Percentiles rank a stretch among this genome's conserved stretches.
These are phyloP conservation scores for Scophthalmus maximus DNA, from an alignment of 2,113 vertebrate genomes.

Conservation along the genomic window DNA sequence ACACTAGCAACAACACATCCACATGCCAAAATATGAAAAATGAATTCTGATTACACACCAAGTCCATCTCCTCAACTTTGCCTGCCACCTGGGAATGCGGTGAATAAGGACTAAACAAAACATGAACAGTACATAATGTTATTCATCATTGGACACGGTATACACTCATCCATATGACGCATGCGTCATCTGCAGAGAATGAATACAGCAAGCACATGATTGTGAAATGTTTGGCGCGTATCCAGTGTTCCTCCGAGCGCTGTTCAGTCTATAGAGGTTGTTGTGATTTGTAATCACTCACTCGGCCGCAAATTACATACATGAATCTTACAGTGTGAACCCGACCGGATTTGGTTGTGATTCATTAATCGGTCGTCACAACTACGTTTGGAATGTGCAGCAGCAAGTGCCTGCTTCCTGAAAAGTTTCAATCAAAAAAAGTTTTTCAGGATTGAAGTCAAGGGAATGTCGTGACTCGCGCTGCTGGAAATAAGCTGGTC, in stretches of 20 bases:
- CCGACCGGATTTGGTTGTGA: constrained; percentile 5
- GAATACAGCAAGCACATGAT: constrained; percentile 18
- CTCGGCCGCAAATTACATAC: constrained; percentile 3
- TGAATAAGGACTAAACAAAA: constrained; percentile 27
- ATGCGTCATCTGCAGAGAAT: constrained; percentile 28
- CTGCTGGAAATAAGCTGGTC: constrained; percentile 13
- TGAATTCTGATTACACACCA: constrained; percentile 10
- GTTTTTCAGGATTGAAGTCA: constrained; percentile 35
- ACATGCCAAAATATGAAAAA: background rate
- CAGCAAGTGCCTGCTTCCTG: background rate
- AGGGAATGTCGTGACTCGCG: constrained; percentile 62
- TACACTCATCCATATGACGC: constrained; percentile 31
- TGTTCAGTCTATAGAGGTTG: constrained; percentile 28
- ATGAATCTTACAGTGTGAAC: constrained; percentile 3
- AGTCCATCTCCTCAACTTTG: constrained; percentile 1
- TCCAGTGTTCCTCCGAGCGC: constrained; percentile 21
- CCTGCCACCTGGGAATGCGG: constrained; percentile 34
- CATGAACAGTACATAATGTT: constrained; percentile 7
- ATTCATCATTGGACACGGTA: constrained; percentile 1
- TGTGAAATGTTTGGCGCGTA: constrained; percentile 57
- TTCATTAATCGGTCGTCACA: background rate
- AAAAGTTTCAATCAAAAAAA: constrained; percentile 33
- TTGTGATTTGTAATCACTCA: constrained; percentile 30
- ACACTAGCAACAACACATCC: background rate
- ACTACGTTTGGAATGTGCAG: background rate